Conservation (phyloP, 2,888 invertebrate species). For the Drosophila sordidula region DNA sequence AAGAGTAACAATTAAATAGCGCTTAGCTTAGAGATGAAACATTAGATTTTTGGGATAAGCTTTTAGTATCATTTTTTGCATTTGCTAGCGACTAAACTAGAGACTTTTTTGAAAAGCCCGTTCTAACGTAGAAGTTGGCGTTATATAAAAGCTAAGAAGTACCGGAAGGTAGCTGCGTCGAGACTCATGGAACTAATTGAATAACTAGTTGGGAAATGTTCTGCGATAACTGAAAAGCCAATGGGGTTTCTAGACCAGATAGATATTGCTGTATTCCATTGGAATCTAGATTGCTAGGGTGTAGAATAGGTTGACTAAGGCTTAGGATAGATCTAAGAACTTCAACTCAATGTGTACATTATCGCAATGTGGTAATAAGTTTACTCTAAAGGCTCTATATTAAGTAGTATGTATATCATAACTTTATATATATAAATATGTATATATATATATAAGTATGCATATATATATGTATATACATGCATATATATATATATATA, state of each 20-base stretch:
- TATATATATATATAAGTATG: conserved; percentile 17
- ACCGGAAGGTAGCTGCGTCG: conserved; percentile 24
- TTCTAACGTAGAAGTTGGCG: conserved; percentile 26
- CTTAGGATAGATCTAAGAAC: conserved; percentile 48
- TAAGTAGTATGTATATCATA: conserved; percentile 26
- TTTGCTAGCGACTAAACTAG: conserved; percentile 53
- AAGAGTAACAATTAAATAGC: conserved; percentile 38
- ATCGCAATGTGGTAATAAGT: conserved; percentile 27
- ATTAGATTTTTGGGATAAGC: conserved; percentile 27
- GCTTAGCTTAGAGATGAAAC: conserved; percentile 54
- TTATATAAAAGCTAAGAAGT: conserved; percentile 37
- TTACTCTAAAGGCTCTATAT: conserved; percentile 48
- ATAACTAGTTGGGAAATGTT: conserved; percentile 6
- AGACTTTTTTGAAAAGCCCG: conserved; percentile 46
- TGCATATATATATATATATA: conserved; percentile 14
- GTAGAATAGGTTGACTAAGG: conserved; percentile 55
- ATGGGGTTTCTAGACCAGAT: conserved; percentile 13
- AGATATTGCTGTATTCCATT: conserved; percentile 27
- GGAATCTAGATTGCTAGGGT: conserved; percentile 44
- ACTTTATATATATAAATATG: conserved; percentile 13
- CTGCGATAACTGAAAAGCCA: conserved; percentile 12
- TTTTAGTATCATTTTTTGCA: conserved; percentile 33
- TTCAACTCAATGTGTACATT: conserved; percentile 37
- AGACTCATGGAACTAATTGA: conserved; percentile 16
- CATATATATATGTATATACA: conserved; percentile 8